Evolutionary conservation across 2,113 vertebrate genomes (phyloP), one percentile per base, ranked within the genome.

Genomic region (Rostratula benghalensis): DNA sequence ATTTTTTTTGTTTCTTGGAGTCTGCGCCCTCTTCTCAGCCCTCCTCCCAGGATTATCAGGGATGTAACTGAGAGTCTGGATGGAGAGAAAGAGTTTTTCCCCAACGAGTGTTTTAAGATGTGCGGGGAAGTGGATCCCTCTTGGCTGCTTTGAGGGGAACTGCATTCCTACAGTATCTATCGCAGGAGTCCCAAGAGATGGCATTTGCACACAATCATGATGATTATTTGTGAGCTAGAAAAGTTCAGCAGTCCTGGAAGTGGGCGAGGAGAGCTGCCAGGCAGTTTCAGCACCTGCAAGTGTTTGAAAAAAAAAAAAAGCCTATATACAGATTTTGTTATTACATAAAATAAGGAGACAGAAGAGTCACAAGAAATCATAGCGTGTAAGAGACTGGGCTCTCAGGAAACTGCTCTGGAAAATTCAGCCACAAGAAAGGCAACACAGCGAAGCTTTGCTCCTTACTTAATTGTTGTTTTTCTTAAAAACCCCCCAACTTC

Each of bases 131-230:
- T 92, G 79, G 60, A 92, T 95, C 61, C 24, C 27, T 86, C 68
- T 90, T 35, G 28, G 57, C 77, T 89, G 16, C 91, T 89, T 73
- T 28, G 31, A 82, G 54, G 23, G 20, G 18, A 91, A 45, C 54
- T 54, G 91, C 91, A 89, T 91, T 96, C 87, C 87, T 87, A 33
- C 67, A 59, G 77, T 92, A 89, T 93, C 91, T 94, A 60, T 31
- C 2, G 1, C 50, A 74, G 74, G 30, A 89, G 48, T 79, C 74
- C 89, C 80, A 87, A 89, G 92, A 90, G 83, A 83, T 83, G 93
- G 70, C 41, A 87, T 94, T 94, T 87, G 79, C 67, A 65, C 54
- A 78, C 61, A 89, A 37, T 73, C 65, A n/a, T 37, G 57, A 53
- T 69, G 85, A 87, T 89, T 83, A 83, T 54, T 89, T 67, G 77